Percentiles rank a stretch among this genome's conserved stretches.
Evolutionary conservation across 2,888 invertebrate genomes (phyloP).

Genomic region (Noctua pronuba): DNA sequence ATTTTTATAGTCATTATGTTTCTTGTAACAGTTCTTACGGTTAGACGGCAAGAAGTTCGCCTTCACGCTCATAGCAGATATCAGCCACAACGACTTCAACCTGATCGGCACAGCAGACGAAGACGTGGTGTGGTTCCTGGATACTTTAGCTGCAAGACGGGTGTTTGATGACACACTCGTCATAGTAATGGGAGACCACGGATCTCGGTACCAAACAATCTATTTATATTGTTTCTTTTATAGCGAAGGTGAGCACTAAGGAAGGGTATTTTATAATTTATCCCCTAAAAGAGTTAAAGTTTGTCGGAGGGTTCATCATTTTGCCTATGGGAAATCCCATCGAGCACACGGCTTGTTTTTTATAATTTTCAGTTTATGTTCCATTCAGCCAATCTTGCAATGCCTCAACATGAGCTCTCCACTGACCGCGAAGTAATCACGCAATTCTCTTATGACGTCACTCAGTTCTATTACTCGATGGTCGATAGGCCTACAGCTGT

Average conservation of each 20-base stretch:
- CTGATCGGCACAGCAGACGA: slow-evolving; percentile 94
- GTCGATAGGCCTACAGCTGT: background rate
- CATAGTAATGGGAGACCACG: slow-evolving; percentile 92
- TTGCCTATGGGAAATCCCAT: background rate
- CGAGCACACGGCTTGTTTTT: background rate
- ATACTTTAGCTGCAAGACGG: slow-evolving; percentile 89
- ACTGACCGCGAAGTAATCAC: background rate
- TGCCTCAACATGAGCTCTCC: background rate
- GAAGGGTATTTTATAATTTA: too few relatives aligned
- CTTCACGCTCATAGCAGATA: slow-evolving; percentile 96
- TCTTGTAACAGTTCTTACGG: slow-evolving; percentile 71
- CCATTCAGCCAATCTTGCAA: background rate
- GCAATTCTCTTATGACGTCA: background rate
- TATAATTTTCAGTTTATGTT: background rate
- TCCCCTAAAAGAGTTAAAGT: too few relatives aligned
- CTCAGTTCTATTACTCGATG: too few relatives aligned
- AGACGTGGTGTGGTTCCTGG: slow-evolving; percentile 92
- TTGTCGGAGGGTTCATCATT: too few relatives aligned
- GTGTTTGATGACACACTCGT: slow-evolving; percentile 93
- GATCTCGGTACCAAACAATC: slow-evolving; percentile 91
- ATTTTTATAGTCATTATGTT: slow-evolving; percentile 3
- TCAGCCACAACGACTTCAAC: slow-evolving; percentile 96
- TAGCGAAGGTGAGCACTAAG: too few relatives aligned
- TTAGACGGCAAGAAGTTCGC: slow-evolving; percentile 92
- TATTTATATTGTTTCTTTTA: background rate